Evolutionary conservation across 1,140 invertebrate species (phyloP), one percentile per base, ranked within the genome.

Genomic region (Thaumetopoea pityocampa): DNA sequence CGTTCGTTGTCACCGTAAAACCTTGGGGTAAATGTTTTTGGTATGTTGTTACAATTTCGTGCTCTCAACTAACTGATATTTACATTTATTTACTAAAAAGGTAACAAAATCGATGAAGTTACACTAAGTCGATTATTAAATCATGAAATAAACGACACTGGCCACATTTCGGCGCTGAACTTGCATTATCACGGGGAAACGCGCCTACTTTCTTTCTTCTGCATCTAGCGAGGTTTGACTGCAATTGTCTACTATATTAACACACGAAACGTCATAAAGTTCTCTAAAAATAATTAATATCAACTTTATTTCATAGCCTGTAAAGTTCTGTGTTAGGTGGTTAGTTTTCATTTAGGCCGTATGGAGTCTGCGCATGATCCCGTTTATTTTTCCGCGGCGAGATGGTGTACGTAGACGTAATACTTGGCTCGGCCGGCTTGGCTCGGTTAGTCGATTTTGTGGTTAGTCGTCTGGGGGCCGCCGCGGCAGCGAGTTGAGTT

Each of bases 201-300:
- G 70, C 67, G 57, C 63, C 72, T 78, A 78, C 77, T 78, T 82
- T 73, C 72, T 79, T 76, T 69, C 65, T 56, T 59, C 58, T 71
- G 68, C 72, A 76, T 71, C 70, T 70, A 74, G 60, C 55, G 23
- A 38, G 37, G 38, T 67, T 61, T 50, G 37, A 26, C 43, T 35
- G 61, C 64, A 49, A 51, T 56, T 34, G 19, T 38, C 33, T 24
- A 30, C 11, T 33, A 17, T 35, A n/a, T 8, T 8, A 5, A 7
- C 30, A 10, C 5, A 18, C 30, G 24, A 30, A 45, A 18, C 30
- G 40, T 37, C 35, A 30, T 23, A 46, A 30, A 19, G 12, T 43
- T 43, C 18, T 43, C 27, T 4, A 19, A 0, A 41, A 16, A 23
- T 23, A 2, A 10, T 30, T 9, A 23, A 16, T 9, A 23, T 32